Percentiles rank a stretch among this genome's conserved stretches.
These are phyloP conservation scores for Cylloceria caligata DNA, from an alignment of 2,888 invertebrate species.

Conservation along the genomic window DNA sequence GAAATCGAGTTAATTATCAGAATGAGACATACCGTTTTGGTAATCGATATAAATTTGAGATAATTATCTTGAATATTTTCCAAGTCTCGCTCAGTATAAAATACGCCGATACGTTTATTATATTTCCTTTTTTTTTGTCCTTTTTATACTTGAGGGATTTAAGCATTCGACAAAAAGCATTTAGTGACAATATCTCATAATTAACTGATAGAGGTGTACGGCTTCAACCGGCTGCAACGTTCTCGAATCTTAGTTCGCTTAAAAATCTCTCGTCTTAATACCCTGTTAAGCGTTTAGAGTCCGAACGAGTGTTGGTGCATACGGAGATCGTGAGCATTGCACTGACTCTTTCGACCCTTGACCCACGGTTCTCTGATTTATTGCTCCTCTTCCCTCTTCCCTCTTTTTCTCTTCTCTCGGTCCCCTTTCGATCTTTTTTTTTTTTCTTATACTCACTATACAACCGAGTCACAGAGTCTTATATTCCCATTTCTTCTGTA, in stretches of 20 bases:
- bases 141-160: constrained; percentile 9
- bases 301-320: constrained; percentile 29
- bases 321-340: constrained; percentile 57
- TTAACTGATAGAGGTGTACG: constrained; percentile 69
- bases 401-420: constrained; percentile 33
- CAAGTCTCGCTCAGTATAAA: constrained; percentile 15
- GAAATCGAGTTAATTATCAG: not conserved
- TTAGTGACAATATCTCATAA: constrained; percentile 55
- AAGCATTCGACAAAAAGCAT: constrained; percentile 50
- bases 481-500: constrained; percentile 55
- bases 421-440: constrained; percentile 31
- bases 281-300: constrained; percentile 69
- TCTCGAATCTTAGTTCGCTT: constrained; percentile 65
- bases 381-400: constrained; percentile 43
- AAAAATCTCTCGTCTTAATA: constrained; percentile 71
- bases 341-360: constrained; percentile 73
- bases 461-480: constrained; percentile 29
- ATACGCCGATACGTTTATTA: constrained; percentile 42
- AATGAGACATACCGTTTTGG: constrained; percentile 12
- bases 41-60: constrained; percentile 37
- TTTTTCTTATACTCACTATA: not conserved
- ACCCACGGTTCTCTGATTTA: constrained; percentile 77
- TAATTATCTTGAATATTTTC: constrained; percentile 33
- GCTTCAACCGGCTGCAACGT: constrained; percentile 58
- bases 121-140: constrained; percentile 14